Evolutionary conservation across 2,888 invertebrate species (phyloP).

Genomic region (Agrotis puta): DNA sequence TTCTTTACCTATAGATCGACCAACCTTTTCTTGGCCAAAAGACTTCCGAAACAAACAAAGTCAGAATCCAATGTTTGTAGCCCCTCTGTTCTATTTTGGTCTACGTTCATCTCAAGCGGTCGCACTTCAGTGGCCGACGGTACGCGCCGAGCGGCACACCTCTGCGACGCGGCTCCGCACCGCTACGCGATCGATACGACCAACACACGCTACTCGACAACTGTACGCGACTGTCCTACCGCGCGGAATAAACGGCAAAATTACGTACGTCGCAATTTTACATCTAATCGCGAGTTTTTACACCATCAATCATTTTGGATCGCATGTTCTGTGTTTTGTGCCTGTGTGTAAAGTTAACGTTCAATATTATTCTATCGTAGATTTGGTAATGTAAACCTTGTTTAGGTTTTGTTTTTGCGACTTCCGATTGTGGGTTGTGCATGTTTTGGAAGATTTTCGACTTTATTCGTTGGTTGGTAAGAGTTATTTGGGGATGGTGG

Average conservation of each 20-base stretch:
- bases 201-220: conserved; percentile 65
- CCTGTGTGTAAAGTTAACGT: conserved; percentile 47
- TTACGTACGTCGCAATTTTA: conserved; percentile 73
- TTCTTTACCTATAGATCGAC: conserved; percentile 1
- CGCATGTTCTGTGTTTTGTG: conserved; percentile 57
- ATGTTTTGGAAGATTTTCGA: conserved; percentile 30
- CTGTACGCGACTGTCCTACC: conserved; percentile 59
- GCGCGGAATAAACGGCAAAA: conserved; percentile 69
- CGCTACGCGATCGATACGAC: conserved; percentile 63
- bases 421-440: conserved; percentile 34
- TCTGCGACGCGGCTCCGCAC: conserved; percentile 61
- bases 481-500: conserved; percentile 29
- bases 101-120: conserved; percentile 67
- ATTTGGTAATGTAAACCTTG: conserved; percentile 38
- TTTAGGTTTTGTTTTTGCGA: conserved; percentile 44
- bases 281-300: conserved; percentile 55
- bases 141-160: conserved; percentile 80
- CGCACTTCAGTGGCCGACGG: conserved; percentile 82
- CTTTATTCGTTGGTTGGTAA: conserved; percentile 41
- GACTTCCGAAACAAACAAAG: conserved; percentile 48
- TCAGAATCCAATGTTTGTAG: conserved; percentile 40
- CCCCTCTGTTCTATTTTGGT: conserved; percentile 65
- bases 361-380: conserved; percentile 25
- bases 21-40: conserved; percentile 16
- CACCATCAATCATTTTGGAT: conserved; percentile 41